Base-by-base conservation (phyloP, 2,797 vertebrate species). In the Hybognathus amarus region DNA sequence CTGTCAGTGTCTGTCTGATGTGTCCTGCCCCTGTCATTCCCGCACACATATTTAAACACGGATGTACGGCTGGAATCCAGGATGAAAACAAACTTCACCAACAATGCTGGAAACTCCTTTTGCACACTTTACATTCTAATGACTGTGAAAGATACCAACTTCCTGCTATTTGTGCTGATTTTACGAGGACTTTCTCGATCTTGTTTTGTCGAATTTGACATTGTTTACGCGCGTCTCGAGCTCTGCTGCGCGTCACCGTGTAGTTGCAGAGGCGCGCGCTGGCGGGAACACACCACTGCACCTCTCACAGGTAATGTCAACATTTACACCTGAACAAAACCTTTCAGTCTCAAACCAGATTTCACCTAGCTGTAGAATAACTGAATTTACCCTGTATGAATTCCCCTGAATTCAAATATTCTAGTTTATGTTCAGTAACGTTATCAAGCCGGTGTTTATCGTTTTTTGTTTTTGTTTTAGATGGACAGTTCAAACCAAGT, bases 181-280 rank as follows among this genome's bases (percentile, higher is more conserved):
- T 52, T 42, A 18, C 36, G 2, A 22, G 12, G 30, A 33, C 30
- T 82, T 18, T 82, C 13, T 74, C 27, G 42, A 30, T 17, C 11
- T 9, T 27, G n/a, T 12, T 36, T 38, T 36, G 42, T 30, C 20
- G 20, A 36, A n/a, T 64, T 10, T 63, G 12, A 6, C 20, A n/a
- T 24, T 33, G 54, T 71, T 81, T 36, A 11, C 20, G 20, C 47
- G 13, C 36, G 13, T 36, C 47, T 74, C 38, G 40, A 63, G 36
- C 50, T 80, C n/a, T 22, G 50, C 75, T 86, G 85, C 15, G 79
- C 82, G 47, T 68, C 61, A 67, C 38, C 33, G 80, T 77, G 63
- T 47, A 47, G 13, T 77, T 68, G 73, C 76, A 54, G 61, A 59
- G 40, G 50, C 38, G 70, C 30, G 24, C 42, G 47, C 40, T 61